Conservation (phyloP, 1,140 invertebrate genomes). For the Platorchestia sp. region DNA sequence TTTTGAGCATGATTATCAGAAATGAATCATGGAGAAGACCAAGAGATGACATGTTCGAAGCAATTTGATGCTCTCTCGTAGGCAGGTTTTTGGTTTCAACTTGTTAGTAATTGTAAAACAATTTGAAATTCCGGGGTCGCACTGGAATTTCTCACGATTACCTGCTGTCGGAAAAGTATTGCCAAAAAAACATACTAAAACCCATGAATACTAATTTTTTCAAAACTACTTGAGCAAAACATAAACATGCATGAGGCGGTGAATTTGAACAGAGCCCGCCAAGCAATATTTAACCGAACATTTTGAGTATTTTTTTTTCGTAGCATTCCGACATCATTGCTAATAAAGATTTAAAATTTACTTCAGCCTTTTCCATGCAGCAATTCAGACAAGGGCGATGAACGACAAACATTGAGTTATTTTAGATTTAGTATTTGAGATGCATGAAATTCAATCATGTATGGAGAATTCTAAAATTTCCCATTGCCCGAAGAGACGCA, state of each 20-base stretch:
- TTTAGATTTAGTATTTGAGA: too few relatives aligned
- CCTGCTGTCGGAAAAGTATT: neutral
- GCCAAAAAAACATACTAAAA: neutral
- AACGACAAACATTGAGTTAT: too few relatives aligned
- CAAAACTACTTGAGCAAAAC: too few relatives aligned
- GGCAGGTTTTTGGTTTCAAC: neutral
- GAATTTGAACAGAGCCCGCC: neutral
- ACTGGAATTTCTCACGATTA: neutral
- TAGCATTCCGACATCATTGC: too few relatives aligned
- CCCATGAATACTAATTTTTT: neutral
- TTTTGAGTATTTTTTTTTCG: too few relatives aligned
- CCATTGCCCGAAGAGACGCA: too few relatives aligned
- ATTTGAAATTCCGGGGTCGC: neutral
- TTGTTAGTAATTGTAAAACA: neutral
- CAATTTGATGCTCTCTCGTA: neutral
- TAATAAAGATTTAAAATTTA: too few relatives aligned
- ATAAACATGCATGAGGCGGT: neutral
- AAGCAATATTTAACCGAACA: too few relatives aligned
- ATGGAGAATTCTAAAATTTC: too few relatives aligned
- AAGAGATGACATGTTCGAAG: neutral
- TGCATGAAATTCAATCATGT: too few relatives aligned
- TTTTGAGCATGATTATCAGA: neutral
- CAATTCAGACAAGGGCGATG: too few relatives aligned
- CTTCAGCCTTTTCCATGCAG: too few relatives aligned
- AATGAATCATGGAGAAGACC: neutral